Conservation (phyloP, 30 jellyfish, hydroid and myxozoan genomes). For the Nemopilema nomurai region DNA sequence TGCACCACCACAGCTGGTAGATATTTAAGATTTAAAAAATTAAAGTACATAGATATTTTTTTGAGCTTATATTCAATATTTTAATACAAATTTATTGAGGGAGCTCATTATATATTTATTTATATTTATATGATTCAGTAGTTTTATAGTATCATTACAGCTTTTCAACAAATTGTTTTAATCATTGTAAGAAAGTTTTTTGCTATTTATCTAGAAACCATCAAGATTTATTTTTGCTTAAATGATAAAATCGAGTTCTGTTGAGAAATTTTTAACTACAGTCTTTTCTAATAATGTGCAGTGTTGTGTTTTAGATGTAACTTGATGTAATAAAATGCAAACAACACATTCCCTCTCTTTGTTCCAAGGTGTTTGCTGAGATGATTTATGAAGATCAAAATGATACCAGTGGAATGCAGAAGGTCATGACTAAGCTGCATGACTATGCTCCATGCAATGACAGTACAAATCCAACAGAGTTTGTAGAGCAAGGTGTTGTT, state of each 20-base stretch:
- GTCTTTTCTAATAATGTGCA: background rate
- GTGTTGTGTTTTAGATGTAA: background rate
- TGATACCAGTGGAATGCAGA: constrained; percentile 36
- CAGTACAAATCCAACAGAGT: constrained; percentile 3
- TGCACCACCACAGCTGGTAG: background rate
- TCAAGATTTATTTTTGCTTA: background rate
- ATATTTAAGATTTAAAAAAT: background rate
- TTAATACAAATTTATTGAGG: background rate
- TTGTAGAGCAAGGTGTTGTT: constrained; percentile 23
- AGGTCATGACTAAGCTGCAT: constrained; percentile 19
- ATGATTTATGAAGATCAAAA: constrained; percentile 15
- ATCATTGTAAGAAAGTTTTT: background rate
- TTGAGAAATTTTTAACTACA: background rate
- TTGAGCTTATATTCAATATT: background rate
- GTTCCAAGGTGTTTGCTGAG: constrained; percentile 17
- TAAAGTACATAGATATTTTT: background rate
- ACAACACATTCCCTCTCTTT: background rate
- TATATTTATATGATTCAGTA: background rate
- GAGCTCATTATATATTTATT: background rate
- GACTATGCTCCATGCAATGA: constrained; percentile 19
- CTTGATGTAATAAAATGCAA: background rate
- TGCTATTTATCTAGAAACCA: background rate
- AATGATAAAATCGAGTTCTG: background rate
- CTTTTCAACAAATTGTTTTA: background rate
- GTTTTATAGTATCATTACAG: background rate